Base-by-base conservation (phyloP, 2,888 invertebrate genomes). In the Prosopocoilus inquinatus region DNA sequence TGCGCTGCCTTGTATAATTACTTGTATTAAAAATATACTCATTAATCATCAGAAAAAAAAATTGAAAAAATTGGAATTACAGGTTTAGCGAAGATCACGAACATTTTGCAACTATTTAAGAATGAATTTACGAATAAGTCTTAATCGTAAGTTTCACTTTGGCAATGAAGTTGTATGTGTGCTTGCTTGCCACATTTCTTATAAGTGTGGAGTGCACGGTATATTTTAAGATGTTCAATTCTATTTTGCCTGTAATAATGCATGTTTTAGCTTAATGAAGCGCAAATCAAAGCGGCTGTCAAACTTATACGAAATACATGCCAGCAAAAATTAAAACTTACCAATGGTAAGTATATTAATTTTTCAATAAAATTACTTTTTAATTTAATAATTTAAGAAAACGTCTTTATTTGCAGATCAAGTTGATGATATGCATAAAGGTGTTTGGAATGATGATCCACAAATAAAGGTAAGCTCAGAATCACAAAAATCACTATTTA, bases 271-370 rank as follows among this genome's bases (percentile, higher is more conserved):
- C 57, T 70, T 58, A 62, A 60, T 20, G 69, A 70, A 59, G 84
- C 85, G 53, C 88, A 88, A 73, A 77, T 88, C 67, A 80, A 70
- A 66, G 79, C 82, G 9, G 81, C 85, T 0, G 82, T 80, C 1
- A 83, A 81, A 68, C 76, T 83, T 67, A 79, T 87, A 77, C 78
- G 85, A 43, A 85, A 84, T 66, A 76, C 82, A 0, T 88, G 87
- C 61, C 77, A 82, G 56, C 82, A 84, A 1, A 88, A 87, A 74
- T 81, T 79, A 54, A 81, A 82, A 61, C 78, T 75, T 5, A 76
- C 79, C 39, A 78, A 80, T 59, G 84, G 85, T 84, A 71, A 76
- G 65, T 63, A 47, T 28, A 28, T 28, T 28, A 28, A 28, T 28
- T 39, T 39, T 58, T 41, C 36, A 50, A 43, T 47, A 47, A 49